Percentiles rank a stretch among this genome's conserved stretches.
These are phyloP conservation scores for Azemiops feae DNA, from an alignment of 2,113 vertebrate genomes.

Conservation along the genomic window DNA sequence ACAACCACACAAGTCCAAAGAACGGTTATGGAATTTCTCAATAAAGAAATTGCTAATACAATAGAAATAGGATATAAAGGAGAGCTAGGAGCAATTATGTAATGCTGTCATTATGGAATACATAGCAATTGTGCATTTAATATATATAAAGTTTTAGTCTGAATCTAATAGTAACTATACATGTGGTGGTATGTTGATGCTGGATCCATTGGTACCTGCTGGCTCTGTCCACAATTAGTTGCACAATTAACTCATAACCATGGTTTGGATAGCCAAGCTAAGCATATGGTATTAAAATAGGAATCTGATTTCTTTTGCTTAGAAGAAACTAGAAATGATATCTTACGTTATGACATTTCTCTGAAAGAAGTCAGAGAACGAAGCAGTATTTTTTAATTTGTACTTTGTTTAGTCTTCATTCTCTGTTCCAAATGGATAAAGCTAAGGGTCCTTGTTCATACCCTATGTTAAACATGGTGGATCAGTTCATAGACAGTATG, in stretches of 20 bases:
- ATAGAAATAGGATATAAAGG: not conserved
- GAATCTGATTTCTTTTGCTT: not conserved
- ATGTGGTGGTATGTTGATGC: not conserved
- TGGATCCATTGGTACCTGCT: not conserved
- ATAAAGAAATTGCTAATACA: not conserved
- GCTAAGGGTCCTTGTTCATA: not conserved
- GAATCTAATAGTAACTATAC: not conserved
- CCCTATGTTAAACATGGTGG: not conserved
- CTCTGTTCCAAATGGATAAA: not conserved
- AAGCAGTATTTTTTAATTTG: not conserved
- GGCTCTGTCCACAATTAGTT: not conserved
- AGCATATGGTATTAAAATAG: not conserved
- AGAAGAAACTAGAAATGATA: not conserved
- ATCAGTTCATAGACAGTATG: not conserved
- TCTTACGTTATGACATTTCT: conserved; percentile 56
- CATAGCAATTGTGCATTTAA: not conserved
- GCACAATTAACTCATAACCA: not conserved
- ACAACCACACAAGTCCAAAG: not conserved
- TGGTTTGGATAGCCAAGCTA: not conserved
- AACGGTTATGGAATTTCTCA: not conserved
- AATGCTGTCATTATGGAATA: not conserved
- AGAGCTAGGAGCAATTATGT: not conserved
- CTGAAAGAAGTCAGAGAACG: not conserved
- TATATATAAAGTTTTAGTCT: not conserved
- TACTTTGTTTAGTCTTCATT: not conserved